phyloP scores from a whole-genome alignment of 2,113 vertebrate species.

The Alligator mississippiensis region DNA sequence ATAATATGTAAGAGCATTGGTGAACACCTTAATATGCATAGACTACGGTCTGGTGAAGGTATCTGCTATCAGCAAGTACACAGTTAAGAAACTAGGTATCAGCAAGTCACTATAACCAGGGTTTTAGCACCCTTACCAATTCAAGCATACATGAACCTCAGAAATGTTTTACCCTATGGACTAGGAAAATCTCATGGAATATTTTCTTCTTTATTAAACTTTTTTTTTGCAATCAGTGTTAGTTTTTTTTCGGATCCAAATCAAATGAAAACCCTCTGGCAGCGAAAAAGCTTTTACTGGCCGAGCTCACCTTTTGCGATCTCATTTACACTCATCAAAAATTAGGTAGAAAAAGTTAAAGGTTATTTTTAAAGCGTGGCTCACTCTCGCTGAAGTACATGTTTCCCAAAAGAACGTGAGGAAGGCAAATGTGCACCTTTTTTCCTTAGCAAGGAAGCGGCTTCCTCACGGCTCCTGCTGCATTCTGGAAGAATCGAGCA shows the following conservation, averaged over 20 bases:
- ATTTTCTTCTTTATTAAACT: constrained; percentile 5
- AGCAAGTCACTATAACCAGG: neutral
- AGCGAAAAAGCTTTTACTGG: constrained; percentile 28
- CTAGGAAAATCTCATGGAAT: neutral
- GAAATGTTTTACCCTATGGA: neutral
- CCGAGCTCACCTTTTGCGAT: constrained; percentile 37
- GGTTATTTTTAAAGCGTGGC: neutral
- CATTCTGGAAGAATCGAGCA: neutral
- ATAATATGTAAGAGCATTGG: neutral
- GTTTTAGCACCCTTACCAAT: neutral
- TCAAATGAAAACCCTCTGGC: constrained; percentile 9
- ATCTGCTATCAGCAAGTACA: neutral
- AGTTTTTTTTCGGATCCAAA: constrained; percentile 25
- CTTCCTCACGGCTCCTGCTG: neutral
- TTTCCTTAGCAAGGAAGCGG: neutral
- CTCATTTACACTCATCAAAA: constrained; percentile 43
- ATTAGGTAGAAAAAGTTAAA: constrained; percentile 29
- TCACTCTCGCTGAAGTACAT: neutral
- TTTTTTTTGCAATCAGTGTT: neutral
- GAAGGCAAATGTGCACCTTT: neutral
- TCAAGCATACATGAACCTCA: fast-evolving
- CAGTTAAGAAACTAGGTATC: neutral
- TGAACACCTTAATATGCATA: neutral
- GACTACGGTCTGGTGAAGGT: neutral
- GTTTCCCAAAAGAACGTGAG: constrained; percentile 15